Evolutionary conservation across 2,113 vertebrate genomes (phyloP).

Genomic region (Aplodontia rufa): DNA sequence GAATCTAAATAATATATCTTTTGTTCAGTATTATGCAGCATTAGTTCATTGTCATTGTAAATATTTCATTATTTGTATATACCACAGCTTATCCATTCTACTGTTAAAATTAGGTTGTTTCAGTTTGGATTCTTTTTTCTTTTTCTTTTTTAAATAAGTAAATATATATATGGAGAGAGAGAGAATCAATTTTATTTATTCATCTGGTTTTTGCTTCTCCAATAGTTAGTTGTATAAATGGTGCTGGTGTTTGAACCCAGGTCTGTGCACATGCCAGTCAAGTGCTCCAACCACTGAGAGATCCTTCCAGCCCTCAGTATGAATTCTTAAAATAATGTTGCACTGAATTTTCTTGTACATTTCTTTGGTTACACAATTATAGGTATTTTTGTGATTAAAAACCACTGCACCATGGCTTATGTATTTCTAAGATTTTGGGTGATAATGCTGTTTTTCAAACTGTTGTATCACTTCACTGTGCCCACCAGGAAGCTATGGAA

Average conservation of each 20-base stretch:
- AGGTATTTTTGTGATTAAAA: background rate
- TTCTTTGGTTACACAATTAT: background rate
- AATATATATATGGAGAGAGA: too few relatives aligned
- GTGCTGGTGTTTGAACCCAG: too few relatives aligned
- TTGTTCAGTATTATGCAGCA: background rate
- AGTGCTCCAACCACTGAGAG: too few relatives aligned
- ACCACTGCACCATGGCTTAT: background rate
- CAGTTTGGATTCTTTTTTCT: background rate
- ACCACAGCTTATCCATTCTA: background rate
- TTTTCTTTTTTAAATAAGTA: too few relatives aligned
- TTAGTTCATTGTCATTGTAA: background rate
- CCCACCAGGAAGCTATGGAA: background rate
- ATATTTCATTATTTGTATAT: background rate
- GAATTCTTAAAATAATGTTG: background rate
- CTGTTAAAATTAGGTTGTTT: background rate
- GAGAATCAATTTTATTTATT: too few relatives aligned
- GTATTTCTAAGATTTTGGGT: background rate
- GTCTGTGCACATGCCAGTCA: too few relatives aligned
- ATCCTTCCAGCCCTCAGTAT: too few relatives aligned
- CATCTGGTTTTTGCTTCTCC: too few relatives aligned
- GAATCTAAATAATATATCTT: background rate
- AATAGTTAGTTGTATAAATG: too few relatives aligned
- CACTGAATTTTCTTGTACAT: background rate
- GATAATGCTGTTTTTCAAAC: background rate
- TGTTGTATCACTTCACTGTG: background rate